Base-by-base conservation (phyloP, 1,140 invertebrate genomes). In the Lasaia peninsularis region DNA sequence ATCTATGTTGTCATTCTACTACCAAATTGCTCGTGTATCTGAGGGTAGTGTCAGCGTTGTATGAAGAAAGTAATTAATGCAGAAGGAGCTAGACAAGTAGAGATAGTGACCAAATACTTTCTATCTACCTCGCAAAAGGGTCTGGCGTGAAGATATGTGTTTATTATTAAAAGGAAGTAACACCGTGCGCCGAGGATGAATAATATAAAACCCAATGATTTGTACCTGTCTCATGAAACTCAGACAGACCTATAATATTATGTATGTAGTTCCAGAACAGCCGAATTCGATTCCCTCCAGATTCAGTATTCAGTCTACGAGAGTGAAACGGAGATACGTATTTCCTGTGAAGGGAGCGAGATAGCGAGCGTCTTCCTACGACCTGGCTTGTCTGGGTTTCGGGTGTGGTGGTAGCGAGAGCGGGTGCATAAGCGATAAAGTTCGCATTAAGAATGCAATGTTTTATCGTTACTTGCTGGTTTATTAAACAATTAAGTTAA, bases 281-380 rank as follows among this genome's bases (percentile, higher is more conserved):
- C 64, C 53, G 61, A 69, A 69, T 69, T 69, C 57, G 56, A 69
- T 69, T 69, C 64, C 61, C 40, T 24, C 35, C 63, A 66, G 56
- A 63, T 69, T 66, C 63, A 63, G 63, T 65, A 63, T 66, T 61
- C 61, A 56, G 58, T 52, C 40, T 58, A 58, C 24, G 14, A 31
- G 66, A 74, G 10, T 50, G 53, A 49, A 60, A 71, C 37, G 20
- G 52, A n/a, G 32, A 16, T 63, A 66, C 28, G 35, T 7, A 7
- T n/a, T 12, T 11, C 10, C 4, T 34, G 21, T 21, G 7, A 58
- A 35, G 34, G 3, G 62, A 67, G 33, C 10, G 63, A 55, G 65
- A 65, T 6, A 14, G 60, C 18, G 51, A 62, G 58, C 60, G 61
- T 71, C 67, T 61, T 67, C 56, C 67, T 61, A 62, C 59, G 62